Evolutionary conservation across 2,797 vertebrate genomes (phyloP).

Genomic region (Eleutherodactylus coqui): DNA sequence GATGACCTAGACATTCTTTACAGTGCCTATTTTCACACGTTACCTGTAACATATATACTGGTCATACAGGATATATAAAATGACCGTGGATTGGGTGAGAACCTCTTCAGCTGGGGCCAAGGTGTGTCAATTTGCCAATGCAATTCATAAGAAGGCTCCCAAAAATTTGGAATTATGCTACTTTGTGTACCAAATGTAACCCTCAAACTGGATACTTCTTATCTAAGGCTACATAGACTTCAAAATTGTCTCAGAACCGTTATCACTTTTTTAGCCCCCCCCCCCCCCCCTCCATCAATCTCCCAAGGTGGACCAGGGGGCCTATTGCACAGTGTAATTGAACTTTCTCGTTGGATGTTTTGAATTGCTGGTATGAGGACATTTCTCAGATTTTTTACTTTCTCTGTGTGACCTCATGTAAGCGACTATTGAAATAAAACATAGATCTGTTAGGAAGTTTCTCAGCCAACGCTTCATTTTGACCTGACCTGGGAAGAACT

Average conservation of each 20-base stretch:
- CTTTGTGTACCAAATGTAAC: background rate
- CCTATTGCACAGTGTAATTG: background rate
- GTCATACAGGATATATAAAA: background rate
- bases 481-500: slow-evolving; percentile 40
- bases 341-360: background rate
- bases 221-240: background rate
- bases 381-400: slow-evolving; percentile 8
- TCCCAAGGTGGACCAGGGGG: background rate
- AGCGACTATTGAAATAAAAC: slow-evolving; percentile 31
- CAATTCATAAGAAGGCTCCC: background rate
- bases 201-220: background rate
- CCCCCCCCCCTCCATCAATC: too few species aligned
- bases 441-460: slow-evolving; percentile 26
- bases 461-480: slow-evolving; percentile 17
- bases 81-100: background rate
- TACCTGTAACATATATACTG: too few species aligned
- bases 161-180: background rate
- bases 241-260: background rate
- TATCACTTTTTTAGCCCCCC: background rate
- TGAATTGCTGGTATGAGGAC: background rate
- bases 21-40: too few species aligned
- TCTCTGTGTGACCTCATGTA: background rate
- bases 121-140: background rate
- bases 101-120: background rate
- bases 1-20: too few species aligned